phyloP scores from a whole-genome alignment of 2,113 vertebrate genomes.

The Fregetta grallaria region DNA sequence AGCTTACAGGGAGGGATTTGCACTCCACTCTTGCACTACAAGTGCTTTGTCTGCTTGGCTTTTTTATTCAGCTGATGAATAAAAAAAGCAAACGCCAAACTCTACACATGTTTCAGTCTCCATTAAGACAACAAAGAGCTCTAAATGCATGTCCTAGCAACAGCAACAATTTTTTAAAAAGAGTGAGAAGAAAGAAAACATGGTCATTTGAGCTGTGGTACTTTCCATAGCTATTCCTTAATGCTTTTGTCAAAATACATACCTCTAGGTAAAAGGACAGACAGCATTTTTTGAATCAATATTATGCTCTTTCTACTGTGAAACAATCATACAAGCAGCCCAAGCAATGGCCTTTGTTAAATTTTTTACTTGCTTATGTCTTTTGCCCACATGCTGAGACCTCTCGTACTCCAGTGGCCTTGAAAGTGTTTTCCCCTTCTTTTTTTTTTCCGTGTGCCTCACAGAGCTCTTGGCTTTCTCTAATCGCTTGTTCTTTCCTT shows the following conservation, averaged over 20 bases:
- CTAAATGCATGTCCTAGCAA: slow-evolving; percentile 44
- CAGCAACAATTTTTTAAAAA: not conserved
- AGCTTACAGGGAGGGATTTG: slow-evolving; percentile 58
- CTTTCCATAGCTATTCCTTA: not conserved
- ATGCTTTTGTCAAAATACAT: not conserved
- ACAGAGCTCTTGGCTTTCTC: slow-evolving; percentile 1
- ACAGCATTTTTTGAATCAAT: not conserved
- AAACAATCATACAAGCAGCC: not conserved
- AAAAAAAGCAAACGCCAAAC: slow-evolving; percentile 68
- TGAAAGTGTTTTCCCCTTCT: not conserved
- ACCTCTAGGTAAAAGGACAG: slow-evolving; percentile 11
- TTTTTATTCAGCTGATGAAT: slow-evolving; percentile 71
- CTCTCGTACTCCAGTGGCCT: slow-evolving; percentile 25
- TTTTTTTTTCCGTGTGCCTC: not conserved
- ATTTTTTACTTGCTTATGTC: slow-evolving; percentile 12
- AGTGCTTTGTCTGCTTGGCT: slow-evolving; percentile 71
- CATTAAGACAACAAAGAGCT: slow-evolving; percentile 77
- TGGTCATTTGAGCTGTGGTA: slow-evolving; percentile 9
- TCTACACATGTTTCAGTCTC: slow-evolving; percentile 66
- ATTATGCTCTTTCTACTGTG: not conserved
- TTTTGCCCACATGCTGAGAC: slow-evolving; percentile 23
- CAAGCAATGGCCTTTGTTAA: slow-evolving; percentile 11
- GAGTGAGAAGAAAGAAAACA: not conserved
- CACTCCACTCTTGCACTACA: slow-evolving; percentile 65
- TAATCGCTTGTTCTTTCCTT: slow-evolving; percentile 45